These are phyloP conservation scores for Cordylochernes scorpioides DNA, from an alignment of 2,888 invertebrate species.

Conservation along the genomic window DNA sequence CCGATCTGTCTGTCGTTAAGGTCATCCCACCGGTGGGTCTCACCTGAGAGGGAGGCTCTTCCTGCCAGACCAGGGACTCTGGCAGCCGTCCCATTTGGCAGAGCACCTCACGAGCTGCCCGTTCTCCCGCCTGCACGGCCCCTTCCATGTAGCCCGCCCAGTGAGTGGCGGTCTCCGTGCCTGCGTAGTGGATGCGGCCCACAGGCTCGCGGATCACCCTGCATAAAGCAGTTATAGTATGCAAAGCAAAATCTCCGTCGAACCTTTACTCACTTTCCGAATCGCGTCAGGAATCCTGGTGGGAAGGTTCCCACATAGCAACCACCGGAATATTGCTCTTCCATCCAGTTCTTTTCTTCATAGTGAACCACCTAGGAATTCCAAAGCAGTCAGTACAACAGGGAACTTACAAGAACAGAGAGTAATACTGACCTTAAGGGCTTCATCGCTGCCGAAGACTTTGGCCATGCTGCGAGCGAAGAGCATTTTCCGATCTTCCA, in stretches of 20 bases:
- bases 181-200: slow-evolving; percentile 16
- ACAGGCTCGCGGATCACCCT: slow-evolving; percentile 19
- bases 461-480: slow-evolving; percentile 17
- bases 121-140: slow-evolving; percentile 15
- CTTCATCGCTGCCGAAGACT: slow-evolving; percentile 17
- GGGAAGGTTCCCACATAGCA: slow-evolving; percentile 20
- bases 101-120: slow-evolving; percentile 16
- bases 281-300: slow-evolving; percentile 20
- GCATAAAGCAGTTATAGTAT: slow-evolving; percentile 7
- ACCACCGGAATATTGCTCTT: slow-evolving; percentile 21
- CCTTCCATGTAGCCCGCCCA: slow-evolving; percentile 18
- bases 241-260: background rate
- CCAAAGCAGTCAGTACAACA: background rate
- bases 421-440: slow-evolving; percentile 16
- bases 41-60: slow-evolving; percentile 16
- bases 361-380: slow-evolving; percentile 11
- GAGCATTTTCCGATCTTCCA: slow-evolving; percentile 16
- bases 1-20: no score
- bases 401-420: no score
- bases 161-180: slow-evolving; percentile 16
- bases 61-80: slow-evolving; percentile 16
- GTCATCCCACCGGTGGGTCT: no score
- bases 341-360: slow-evolving; percentile 20
- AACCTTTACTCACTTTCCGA: slow-evolving; percentile 17
- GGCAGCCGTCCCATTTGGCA: slow-evolving; percentile 15